These are phyloP conservation scores for Bombus cullumanus DNA, from an alignment of 1,140 invertebrate genomes.

Conservation along the genomic window DNA sequence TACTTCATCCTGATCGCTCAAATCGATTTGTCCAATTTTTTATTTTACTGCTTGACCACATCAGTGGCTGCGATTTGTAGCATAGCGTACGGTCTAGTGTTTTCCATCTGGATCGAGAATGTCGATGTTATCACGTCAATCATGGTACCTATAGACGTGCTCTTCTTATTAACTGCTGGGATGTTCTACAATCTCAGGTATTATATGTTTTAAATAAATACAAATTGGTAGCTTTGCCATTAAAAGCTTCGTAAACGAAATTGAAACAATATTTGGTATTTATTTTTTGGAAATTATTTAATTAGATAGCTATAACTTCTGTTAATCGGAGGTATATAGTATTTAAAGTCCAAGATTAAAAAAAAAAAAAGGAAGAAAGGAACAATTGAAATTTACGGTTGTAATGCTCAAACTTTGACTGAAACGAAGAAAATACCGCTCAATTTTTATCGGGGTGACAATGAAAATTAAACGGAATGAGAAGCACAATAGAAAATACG, in stretches of 20 bases:
- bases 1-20: constrained; percentile 37
- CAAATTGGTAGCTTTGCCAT: background rate
- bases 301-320: no score
- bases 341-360: no score
- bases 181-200: constrained; percentile 71
- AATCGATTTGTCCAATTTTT: constrained; percentile 17
- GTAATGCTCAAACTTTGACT: no score
- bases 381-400: background rate
- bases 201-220: background rate
- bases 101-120: constrained; percentile 58
- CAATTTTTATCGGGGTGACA: no score
- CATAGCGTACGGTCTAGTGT: constrained; percentile 61
- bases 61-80: constrained; percentile 42
- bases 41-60: constrained; percentile 48
- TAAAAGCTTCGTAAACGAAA: background rate
- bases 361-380: no score
- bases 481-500: background rate
- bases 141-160: constrained; percentile 67
- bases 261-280: no score
- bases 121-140: constrained; percentile 53
- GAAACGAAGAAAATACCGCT: no score
- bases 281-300: no score
- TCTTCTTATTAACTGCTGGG: constrained; percentile 65
- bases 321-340: no score
- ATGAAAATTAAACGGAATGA: background rate